A percentile compares a stretch with the other conserved stretches of the same genome.
phyloP scores from a whole-genome alignment of 2,113 vertebrate species.

The Lophochroa leadbeateri region DNA sequence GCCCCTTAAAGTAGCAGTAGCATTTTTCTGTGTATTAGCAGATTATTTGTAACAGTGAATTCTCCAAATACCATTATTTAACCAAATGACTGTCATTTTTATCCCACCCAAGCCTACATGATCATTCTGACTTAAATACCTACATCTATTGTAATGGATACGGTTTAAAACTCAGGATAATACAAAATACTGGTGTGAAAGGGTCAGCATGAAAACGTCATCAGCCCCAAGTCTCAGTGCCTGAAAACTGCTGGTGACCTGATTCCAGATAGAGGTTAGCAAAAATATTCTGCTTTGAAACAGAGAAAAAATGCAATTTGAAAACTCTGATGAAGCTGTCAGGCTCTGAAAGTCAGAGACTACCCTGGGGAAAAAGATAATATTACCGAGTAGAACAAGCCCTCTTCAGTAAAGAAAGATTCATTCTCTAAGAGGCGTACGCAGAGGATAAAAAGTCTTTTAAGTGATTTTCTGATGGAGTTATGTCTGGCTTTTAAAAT shows the following conservation, averaged over 20 bases:
- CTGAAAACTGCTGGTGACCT: background rate
- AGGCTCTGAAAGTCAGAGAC: constrained; percentile 62
- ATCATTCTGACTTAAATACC: background rate
- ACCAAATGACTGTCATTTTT: background rate
- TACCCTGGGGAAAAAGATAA: constrained; percentile 54
- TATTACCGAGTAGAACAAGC: constrained; percentile 53
- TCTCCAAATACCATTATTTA: background rate
- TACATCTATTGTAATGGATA: background rate
- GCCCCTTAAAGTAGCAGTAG: background rate
- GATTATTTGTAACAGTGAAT: background rate
- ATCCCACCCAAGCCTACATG: background rate
- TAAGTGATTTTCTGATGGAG: constrained; percentile 31
- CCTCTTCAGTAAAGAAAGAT: constrained; percentile 29
- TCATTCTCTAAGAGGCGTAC: constrained; percentile 35
- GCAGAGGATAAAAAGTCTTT: background rate
- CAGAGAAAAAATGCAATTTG: constrained; percentile 27
- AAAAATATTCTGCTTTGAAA: constrained; percentile 45
- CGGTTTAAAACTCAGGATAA: background rate
- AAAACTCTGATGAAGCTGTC: constrained; percentile 64
- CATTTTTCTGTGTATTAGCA: background rate
- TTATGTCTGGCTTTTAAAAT: background rate
- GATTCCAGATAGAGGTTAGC: background rate
- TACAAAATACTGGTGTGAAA: background rate
- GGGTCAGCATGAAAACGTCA: background rate
- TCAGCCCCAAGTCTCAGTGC: background rate